Base-by-base conservation (phyloP, 2,888 invertebrate species). In the Colletes collaris region DNA sequence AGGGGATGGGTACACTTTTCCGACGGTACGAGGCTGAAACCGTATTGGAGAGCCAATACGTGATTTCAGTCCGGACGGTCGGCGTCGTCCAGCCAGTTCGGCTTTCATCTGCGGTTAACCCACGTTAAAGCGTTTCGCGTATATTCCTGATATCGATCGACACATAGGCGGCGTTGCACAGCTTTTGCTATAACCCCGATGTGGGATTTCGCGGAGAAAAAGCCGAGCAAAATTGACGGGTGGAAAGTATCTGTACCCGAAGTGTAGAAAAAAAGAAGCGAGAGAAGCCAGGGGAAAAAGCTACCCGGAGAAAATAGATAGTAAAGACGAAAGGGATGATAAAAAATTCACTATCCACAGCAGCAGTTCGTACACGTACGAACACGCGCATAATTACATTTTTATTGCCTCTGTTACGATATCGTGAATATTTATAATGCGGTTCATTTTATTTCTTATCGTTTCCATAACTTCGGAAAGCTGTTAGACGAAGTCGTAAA, bases 41-140 rank as follows among this genome's bases (percentile, higher is more conserved):
- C 58, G 52, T 72, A 66, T 58, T 40, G 58, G 56, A 76, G 58
- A 53, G 76, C 73, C 82, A 66, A 73, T 83, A 79, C 79, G 79
- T 73, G 84, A 85, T 80, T 85, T 71, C 60, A 75, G 58, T 46
- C 53, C 46, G 68, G 58, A 65, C 40, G 77, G 70, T 50, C 56
- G 58, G 59, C 76, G 67, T 58, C 64, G 74, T 68, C 76, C 74
- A 40, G 58, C 66, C 66, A 71, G 81, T 64, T 73, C 83, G 50
- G 74, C 77, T 86, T 85, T 85, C 83, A 83, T 83, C 68, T 79
- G 85, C 75, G 87, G 85, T 86, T 87, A 86, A 87, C 83, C 85
- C 71, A 76, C 71, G 83, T 85, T 86, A 87, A 85, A 87, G 83
- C 85, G 77, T 73, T 86, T 86, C 80, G 76, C 79, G 79, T 81